These are phyloP conservation scores for Paramisgurnus dabryanus DNA, from an alignment of 2,113 vertebrate species.

Conservation along the genomic window DNA sequence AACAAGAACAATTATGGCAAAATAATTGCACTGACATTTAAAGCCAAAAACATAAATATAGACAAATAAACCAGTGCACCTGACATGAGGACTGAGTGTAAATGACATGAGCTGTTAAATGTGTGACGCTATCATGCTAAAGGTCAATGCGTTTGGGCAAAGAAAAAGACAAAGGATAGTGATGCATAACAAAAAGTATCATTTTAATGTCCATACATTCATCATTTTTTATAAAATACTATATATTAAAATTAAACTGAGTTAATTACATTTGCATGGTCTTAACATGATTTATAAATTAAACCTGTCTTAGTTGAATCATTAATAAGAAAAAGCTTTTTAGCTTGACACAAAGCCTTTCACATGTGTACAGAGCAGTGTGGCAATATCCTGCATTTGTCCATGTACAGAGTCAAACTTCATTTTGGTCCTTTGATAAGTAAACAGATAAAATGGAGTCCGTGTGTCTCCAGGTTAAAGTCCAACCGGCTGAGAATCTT, in stretches of 20 bases:
- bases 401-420: not conserved
- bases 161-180: not conserved
- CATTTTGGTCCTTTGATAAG: not conserved
- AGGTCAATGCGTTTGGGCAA: too few species aligned
- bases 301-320: not conserved
- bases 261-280: conserved; percentile 61
- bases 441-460: not conserved
- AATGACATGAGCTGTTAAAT: too few species aligned
- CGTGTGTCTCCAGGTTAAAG: not conserved
- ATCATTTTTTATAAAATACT: conserved; percentile 59
- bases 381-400: not conserved
- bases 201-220: conserved; percentile 61
- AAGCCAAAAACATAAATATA: too few species aligned
- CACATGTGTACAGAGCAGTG: not conserved
- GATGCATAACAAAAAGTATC: conserved; percentile 57
- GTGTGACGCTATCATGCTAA: too few species aligned
- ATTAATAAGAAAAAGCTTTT: conserved; percentile 45
- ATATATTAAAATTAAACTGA: conserved; percentile 52
- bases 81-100: too few species aligned
- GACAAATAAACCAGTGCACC: too few species aligned
- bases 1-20: too few species aligned
- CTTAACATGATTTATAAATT: conserved; percentile 51
- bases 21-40: too few species aligned
- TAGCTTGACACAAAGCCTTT: not conserved
- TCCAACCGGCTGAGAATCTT: not conserved